Percentiles rank a stretch among this genome's conserved stretches.
Conservation (phyloP, 2,888 invertebrate species). For the Acronicta leporina region DNA sequence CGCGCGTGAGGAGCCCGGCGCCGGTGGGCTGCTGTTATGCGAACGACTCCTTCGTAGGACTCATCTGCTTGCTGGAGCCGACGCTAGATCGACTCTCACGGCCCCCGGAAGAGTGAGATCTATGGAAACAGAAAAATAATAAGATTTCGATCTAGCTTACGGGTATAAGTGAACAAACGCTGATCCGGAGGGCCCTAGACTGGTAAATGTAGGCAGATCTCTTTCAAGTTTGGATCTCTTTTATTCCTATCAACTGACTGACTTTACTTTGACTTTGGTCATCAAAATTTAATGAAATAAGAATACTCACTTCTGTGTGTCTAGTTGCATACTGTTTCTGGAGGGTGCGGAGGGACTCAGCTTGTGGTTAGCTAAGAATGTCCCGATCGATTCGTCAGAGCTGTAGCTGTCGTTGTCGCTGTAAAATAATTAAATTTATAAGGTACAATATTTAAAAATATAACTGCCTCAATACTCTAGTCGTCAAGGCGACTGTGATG, state of each 20-base stretch:
- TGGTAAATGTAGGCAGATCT: too few relatives aligned
- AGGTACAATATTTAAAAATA: too few relatives aligned
- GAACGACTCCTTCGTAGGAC: conserved; percentile 80
- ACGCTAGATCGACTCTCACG: conserved; percentile 80
- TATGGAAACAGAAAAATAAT: conserved; percentile 45
- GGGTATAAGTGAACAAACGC: too few relatives aligned
- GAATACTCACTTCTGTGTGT: conserved; percentile 79
- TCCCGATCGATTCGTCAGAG: conserved; percentile 91
- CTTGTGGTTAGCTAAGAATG: conserved; percentile 90
- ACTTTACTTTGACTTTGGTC: too few relatives aligned
- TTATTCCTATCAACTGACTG: too few relatives aligned
- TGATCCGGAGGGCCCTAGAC: too few relatives aligned
- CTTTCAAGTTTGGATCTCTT: too few relatives aligned
- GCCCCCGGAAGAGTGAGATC: conserved; percentile 82
- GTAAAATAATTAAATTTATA: conserved; percentile 21
- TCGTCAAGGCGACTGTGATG: too few relatives aligned
- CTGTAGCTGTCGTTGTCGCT: conserved; percentile 91
- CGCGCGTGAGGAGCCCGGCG: conserved; percentile 76
- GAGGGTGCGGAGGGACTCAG: conserved; percentile 83
- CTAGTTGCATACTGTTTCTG: conserved; percentile 78
- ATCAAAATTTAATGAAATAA: too few relatives aligned
- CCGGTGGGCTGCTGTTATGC: conserved; percentile 81
- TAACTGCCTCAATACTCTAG: too few relatives aligned
- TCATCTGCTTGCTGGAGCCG: conserved; percentile 75
- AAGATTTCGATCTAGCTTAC: neutral